Evolutionary conservation across 2,797 vertebrate species (phyloP), one percentile per base, ranked within the genome.

Genomic region (Lagorchestes hirsutus): DNA sequence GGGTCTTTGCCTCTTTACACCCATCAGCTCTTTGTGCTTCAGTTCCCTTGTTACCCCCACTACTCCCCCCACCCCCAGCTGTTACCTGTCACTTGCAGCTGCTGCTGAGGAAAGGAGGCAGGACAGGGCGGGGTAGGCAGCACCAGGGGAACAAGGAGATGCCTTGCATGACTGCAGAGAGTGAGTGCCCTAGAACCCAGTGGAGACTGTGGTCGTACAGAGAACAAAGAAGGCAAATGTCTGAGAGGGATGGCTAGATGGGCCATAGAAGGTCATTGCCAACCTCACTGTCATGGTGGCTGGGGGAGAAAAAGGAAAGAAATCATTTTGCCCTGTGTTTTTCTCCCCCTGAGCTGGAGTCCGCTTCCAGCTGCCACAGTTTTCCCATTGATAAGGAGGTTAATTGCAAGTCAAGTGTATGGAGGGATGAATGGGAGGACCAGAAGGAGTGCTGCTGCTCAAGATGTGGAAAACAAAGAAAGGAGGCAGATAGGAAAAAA

Each of bases 401-500:
- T 93, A 91, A 67, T 92, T 67, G 13, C 82, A 97, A 59, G 82
- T 97, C n/a, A 95, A 91, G 6, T 94, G 12, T 11, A 90, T 82
- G 28, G 16, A 93, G 16, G 87, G 90, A 87, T 59, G 90, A 90
- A 91, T 94, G 40, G 92, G 59, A 40, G 31, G 34, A 93, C 59
- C 62, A 57, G 27, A 94, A 55, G 13, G 93, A 90, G 54, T 16
- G 82, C 55, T 93, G 96, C 54, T 55, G 91, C 93, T 92, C 87
- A 92, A 92, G 34, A 95, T 92, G 91, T 94, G 56, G 87, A 96
- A 97, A 82, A 91, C 40, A 93, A 92, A 11, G 67, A 95, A 96
- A 90, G 92, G 55, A 97, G 92, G 54, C 55, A 91, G 10, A 34
- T 93, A 46, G 95, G 52, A 52, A 91, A 90, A 93, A 52, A 28